Conservation (phyloP, 2,113 vertebrate genomes). For the Cyanocitta stelleri region DNA sequence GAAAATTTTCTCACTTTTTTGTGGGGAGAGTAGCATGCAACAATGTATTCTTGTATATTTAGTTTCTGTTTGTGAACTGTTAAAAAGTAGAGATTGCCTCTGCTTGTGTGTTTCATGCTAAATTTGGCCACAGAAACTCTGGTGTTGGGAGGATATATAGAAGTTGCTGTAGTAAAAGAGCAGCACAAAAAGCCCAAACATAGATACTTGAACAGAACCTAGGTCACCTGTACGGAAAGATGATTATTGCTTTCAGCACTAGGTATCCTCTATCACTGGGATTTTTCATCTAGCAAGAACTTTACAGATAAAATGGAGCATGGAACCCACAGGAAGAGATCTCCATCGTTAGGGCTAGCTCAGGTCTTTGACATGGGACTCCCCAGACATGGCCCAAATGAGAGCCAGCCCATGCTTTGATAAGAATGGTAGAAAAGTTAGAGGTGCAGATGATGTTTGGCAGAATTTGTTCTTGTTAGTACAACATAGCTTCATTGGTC, state of each 20-base stretch:
- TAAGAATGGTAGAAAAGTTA: not conserved
- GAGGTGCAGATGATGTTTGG: not conserved
- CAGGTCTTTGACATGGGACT: not conserved
- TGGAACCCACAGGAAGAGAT: not conserved
- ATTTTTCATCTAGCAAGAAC: not conserved
- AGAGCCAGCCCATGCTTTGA: not conserved
- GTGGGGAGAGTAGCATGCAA: not conserved
- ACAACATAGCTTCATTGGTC: not conserved
- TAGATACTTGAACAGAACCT: not conserved
- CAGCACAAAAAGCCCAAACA: not conserved
- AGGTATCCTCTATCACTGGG: not conserved
- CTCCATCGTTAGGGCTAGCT: not conserved
- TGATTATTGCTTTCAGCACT: not conserved
- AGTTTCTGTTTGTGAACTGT: not conserved
- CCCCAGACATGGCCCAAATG: not conserved
- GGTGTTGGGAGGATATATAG: not conserved
- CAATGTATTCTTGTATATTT: not conserved
- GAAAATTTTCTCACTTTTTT: not conserved
- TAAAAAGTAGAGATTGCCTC: not conserved
- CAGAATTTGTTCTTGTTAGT: not conserved
- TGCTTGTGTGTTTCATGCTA: not conserved
- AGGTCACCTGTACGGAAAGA: not conserved
- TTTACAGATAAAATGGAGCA: not conserved
- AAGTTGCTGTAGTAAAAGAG: not conserved
- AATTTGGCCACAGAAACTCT: not conserved